Base-by-base conservation (phyloP, 2,888 invertebrate genomes). In the Hydroisotoma schaefferi region DNA sequence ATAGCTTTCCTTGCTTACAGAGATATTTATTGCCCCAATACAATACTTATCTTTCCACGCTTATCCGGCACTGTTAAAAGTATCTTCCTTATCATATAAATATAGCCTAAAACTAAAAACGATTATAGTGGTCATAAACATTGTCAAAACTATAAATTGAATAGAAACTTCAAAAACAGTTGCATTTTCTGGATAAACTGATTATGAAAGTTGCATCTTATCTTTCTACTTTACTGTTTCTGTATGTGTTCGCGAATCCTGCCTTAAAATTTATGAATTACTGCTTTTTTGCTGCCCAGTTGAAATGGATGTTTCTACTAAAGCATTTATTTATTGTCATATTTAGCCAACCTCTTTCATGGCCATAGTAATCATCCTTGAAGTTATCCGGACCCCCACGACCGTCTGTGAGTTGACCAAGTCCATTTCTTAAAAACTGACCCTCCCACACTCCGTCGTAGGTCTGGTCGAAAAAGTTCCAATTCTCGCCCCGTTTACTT, bases 391-490 rank as follows among this genome's bases (percentile, higher is more conserved):
- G 49, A 10, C 49, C 91, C 67, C 83, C 83, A 73, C 84, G 83
- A 12, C 91, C 91, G 75, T 92, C 91, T 12, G 88, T 87, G 69
- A 94, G 81, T 76, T 90, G 89, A 1, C 94, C 94, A 29, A 94
- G 79, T 0, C 93, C 93, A n/a, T 86, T 84, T 38, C 83, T 81
- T 28, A 93, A 80, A 74, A 85, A 84, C 60, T 85, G 85, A 2
- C 85, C 86, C 73, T 85, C 84, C 86, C 88, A 87, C 73, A 85
- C 82, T 1, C 91, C 91, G 77, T 94, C 94, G 79, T 93, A 94
- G 23, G 86, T 85, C 67, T 84, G 83, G 78, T 94, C 94, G 68
- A 85, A 86, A 70, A 94, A 84, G 75, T 90, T 89, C 78, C 90
- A 84, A 51, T 85, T 87, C 70, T 85, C 83, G 68, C 87, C 87